Percentiles rank a stretch among this genome's conserved stretches.
These are phyloP conservation scores for Erpobdella octoculata DNA, from an alignment of 2,888 invertebrate genomes.

Conservation along the genomic window DNA sequence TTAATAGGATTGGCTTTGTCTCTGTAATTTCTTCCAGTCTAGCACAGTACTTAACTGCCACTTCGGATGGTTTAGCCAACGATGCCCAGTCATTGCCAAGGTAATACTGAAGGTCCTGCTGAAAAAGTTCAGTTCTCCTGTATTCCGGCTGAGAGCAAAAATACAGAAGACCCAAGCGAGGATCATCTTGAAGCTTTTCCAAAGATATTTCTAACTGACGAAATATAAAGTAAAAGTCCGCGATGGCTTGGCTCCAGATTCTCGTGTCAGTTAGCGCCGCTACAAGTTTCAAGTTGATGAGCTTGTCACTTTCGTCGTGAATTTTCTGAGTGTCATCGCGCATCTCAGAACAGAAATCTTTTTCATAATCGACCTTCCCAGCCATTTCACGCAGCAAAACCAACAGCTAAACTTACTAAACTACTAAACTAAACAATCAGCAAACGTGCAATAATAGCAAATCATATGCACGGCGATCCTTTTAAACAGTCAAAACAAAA, in stretches of 20 bases:
- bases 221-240: slow-evolving; percentile 39
- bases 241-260: slow-evolving; percentile 34
- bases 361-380: neutral
- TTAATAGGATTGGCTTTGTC: slow-evolving; percentile 19
- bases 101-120: slow-evolving; percentile 37
- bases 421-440: neutral
- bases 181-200: slow-evolving; percentile 33
- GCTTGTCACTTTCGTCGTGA: slow-evolving; percentile 36
- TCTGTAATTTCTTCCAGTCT: slow-evolving; percentile 29
- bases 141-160: slow-evolving; percentile 30
- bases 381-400: neutral
- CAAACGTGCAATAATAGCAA: neutral
- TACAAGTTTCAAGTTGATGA: slow-evolving; percentile 36
- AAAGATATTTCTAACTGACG: slow-evolving; percentile 36
- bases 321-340: slow-evolving; percentile 31
- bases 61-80: slow-evolving; percentile 30
- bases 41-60: slow-evolving; percentile 36
- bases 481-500: too few relatives aligned
- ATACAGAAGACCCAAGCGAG: slow-evolving; percentile 27
- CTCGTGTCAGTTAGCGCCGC: slow-evolving; percentile 35
- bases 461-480: too few relatives aligned
- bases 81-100: slow-evolving; percentile 37
- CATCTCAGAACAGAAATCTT: slow-evolving; percentile 35
- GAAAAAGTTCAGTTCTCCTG: slow-evolving; percentile 34
- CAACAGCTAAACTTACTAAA: neutral